Evolutionary conservation across 1,140 invertebrate genomes (phyloP).

Genomic region (Bombus soroeensis): DNA sequence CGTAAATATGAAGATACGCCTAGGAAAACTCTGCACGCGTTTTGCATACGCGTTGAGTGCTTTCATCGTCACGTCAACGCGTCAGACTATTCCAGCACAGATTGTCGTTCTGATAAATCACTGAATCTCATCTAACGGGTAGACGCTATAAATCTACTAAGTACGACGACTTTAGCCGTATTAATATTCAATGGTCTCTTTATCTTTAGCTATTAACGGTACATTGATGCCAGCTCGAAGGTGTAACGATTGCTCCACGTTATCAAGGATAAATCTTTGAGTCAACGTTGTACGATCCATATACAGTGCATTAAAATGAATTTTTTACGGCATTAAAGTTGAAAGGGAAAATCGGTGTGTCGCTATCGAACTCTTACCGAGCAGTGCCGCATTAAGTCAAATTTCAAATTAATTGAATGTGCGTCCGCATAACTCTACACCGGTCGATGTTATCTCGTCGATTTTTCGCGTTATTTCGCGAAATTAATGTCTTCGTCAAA

Average conservation of each 20-base stretch:
- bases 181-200: constrained; percentile 49
- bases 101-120: constrained; percentile 47
- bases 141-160: constrained; percentile 30
- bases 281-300: background rate
- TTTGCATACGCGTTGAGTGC: background rate
- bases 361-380: background rate
- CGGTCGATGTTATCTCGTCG: background rate
- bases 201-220: background rate
- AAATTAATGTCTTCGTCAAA: background rate
- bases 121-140: constrained; percentile 38
- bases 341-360: background rate
- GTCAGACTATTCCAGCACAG: constrained; percentile 26
- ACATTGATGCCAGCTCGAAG: background rate
- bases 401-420: background rate
- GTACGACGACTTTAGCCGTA: constrained; percentile 16
- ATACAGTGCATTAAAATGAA: background rate
- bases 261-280: background rate
- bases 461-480: no score
- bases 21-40: constrained; percentile 1
- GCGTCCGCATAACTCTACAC: background rate
- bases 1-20: background rate
- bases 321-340: background rate
- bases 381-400: background rate
- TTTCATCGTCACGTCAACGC: background rate
- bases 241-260: background rate